Evolutionary conservation across 2,888 invertebrate genomes (phyloP), one percentile per base, ranked within the genome.

Genomic region (Anticlea derivata): DNA sequence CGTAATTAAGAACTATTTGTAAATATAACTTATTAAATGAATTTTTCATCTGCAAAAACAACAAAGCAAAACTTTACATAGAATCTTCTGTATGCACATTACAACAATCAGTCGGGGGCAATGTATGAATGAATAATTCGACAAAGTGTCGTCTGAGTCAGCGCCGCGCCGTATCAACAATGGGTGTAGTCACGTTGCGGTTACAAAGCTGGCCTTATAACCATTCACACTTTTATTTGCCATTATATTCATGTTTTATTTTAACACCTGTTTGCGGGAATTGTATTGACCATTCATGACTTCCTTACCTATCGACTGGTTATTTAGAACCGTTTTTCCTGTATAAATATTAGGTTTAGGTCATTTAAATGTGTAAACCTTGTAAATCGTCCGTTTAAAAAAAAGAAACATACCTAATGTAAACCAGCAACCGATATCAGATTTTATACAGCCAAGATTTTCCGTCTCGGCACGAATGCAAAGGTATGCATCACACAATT

Each of bases 71-170:
- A 29, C 29, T 30, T 29, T 40, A 22, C 29, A 11, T 30, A 29
- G 45, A 46, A 51, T 31, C 38, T 56, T 37, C 20, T 50, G 33
- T 23, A 53, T 41, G 39, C 39, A 46, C 37, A 53, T 45, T 55
- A 54, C 46, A 47, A 57, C 49, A 58, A 50, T 50, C 51, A 49
- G 54, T 35, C 50, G 40, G 17, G n/a, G 39, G 43, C 49, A 47
- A 56, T 46, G 49, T 55, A 56, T 63, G 55, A 58, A 63, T 63
- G 55, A 58, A 54, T 59, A 56, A 63, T 59, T 57, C 24, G 52
- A 37, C 43, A 55, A 49, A 55, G 46, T 45, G 44, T 50, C 44
- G 44, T 29, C 56, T 61, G 62, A 62, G 40, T 62, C 62, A 62
- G n/a, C n/a, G n/a, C n/a, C n/a, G n/a, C 40, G 20, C 33, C 46